These are phyloP conservation scores for Myotis daubentonii DNA, from an alignment of 2,797 vertebrate genomes.

Conservation along the genomic window DNA sequence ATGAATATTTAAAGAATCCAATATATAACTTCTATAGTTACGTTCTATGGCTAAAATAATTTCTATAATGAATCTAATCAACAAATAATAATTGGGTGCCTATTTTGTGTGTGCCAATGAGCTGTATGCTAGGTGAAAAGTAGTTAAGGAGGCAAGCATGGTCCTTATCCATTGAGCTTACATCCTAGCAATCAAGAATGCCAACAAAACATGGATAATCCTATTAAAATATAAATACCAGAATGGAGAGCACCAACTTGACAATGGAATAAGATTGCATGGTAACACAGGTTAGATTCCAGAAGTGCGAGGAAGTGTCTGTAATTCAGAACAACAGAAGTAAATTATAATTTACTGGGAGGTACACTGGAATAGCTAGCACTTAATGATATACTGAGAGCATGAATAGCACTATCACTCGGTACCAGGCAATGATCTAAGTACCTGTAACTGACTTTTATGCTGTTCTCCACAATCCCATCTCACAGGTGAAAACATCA, in stretches of 20 bases:
- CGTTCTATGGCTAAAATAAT: background rate
- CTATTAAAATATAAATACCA: background rate
- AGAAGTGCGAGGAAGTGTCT: background rate
- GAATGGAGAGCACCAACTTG: background rate
- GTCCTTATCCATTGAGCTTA: background rate
- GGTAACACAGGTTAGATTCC: background rate
- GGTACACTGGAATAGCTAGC: background rate
- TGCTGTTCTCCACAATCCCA: background rate
- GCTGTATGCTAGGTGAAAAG: background rate
- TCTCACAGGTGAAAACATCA: background rate
- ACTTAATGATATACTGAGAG: background rate
- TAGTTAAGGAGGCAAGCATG: background rate
- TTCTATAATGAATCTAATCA: background rate
- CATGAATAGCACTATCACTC: background rate
- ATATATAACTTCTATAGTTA: background rate
- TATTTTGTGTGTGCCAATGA: background rate
- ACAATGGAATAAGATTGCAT: background rate
- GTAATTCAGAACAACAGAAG: background rate
- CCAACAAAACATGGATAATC: background rate
- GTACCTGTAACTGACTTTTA: background rate
- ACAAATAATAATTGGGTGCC: background rate
- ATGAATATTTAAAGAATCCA: background rate
- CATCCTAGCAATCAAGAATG: background rate
- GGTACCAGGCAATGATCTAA: background rate
- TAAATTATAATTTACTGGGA: background rate